Evolutionary conservation across 1,140 invertebrate species (phyloP), one percentile per base, ranked within the genome.

Genomic region (Papilio polyxenes): DNA sequence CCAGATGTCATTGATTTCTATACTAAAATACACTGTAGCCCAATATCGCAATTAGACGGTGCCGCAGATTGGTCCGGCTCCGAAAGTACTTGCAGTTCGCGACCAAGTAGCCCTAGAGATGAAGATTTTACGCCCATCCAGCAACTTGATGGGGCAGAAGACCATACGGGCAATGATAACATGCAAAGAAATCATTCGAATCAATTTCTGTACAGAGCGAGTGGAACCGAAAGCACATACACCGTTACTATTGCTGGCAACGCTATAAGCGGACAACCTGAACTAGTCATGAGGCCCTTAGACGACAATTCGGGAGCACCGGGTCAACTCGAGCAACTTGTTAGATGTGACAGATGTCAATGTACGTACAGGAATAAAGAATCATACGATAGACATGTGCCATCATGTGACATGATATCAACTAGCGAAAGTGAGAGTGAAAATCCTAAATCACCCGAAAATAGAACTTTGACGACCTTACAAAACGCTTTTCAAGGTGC

Each of bases 361-460:
- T 97, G 98, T 87, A 97, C 98, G 4, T 99, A 99, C 90, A 95
- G 98, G 88, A 99, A 98, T 13, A 96, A 96, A 84, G 96, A 97
- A 75, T 98, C 98, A 85, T 98, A 97, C 88, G 96, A 98, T 86
- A 95, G 97, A 48, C 98, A 99, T 92, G 93, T 98, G 69, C 94
- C 96, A 13, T 96, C 95, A 23, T 99, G 98, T 91, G 97, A 97
- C 86, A 95, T 95, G 85, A 95, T 97, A 90, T 97, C 96, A 10
- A 97, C 96, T 1, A 97, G 97, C 92, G 97, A 98, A 91, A 97
- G 97, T 89, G 97, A 97, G 84, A 95, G 94, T 85, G 94, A 95
- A 90, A 95, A 94, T 82, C 94, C 94, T 3, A 95, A 95, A 86
- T 95, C 94, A n/a, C 94, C 94, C 17, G 94, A 95, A 88, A 95